Evolutionary conservation across 2,888 invertebrate genomes (phyloP), one percentile per base, ranked within the genome.

Genomic region (Empis stercorea): DNA sequence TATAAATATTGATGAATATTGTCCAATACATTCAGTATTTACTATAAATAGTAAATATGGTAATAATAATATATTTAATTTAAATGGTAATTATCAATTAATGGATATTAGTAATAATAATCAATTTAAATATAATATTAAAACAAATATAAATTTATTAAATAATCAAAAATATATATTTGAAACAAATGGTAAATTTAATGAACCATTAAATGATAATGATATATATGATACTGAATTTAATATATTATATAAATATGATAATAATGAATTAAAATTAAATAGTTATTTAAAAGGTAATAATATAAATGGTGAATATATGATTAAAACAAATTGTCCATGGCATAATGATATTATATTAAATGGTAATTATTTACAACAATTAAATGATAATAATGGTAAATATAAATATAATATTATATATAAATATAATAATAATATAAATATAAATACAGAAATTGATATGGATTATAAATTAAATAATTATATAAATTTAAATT

Each of bases 61-160:
- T 1, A 66, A 68, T 1, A 62, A 69, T 39, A 51, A 67, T 7
- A 61, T 59, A 15, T 57, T 65, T 2, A 75, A 73, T 41, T 2
- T 70, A 0, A 64, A 64, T 43, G 77, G 76, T 9, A 66, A 69
- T 13, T 66, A 60, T 41, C 65, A 72, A 41, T 32, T 64, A 2
- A 60, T 56, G 1, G 51, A 51, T 20, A 63, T 53, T n/a, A 48
- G 27, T 1, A 60, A 70, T 1, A 64, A 65, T 4, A 65, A 61
- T 54, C 58, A 62, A 1, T 76, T 78, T 27, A 59, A 67, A 4
- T 70, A 74, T n/a, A 75, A 78, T 27, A 51, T 68, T 36, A 63
- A 68, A 1, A 16, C 76, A 0, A 70, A 72, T 5, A 10, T 80
- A 0, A 70, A 73, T 16, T 60, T 79, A 17, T 79, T 81, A 0